These are phyloP conservation scores for Nesometra sesokonis DNA, from an alignment of 35 echinoderm and acorn worm species.

Conservation along the genomic window DNA sequence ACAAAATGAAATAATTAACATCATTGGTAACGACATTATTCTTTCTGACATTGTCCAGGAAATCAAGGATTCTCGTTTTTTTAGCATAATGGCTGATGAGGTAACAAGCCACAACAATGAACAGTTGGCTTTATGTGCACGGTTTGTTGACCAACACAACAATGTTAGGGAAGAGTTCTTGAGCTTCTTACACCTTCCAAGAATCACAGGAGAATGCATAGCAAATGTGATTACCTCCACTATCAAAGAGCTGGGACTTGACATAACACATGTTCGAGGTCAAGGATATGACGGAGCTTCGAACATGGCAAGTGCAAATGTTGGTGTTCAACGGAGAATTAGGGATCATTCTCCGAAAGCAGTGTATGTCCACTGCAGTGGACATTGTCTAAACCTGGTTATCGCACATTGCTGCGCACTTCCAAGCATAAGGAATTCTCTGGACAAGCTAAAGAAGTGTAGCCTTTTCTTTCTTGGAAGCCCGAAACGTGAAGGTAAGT, in stretches of 20 bases:
- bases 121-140: background rate
- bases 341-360: background rate
- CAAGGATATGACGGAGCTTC: conserved; percentile 1
- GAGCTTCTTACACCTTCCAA: background rate
- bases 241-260: background rate
- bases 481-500: background rate
- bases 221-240: background rate
- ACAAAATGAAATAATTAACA: background rate
- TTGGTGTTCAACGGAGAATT: background rate
- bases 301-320: background rate
- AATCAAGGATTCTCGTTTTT: background rate
- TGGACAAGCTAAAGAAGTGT: conserved; percentile 34
- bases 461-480: conserved; percentile 13
- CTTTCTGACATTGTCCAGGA: background rate
- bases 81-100: background rate
- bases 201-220: background rate
- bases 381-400: conserved; percentile 34
- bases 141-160: background rate
- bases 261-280: background rate
- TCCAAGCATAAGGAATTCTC: conserved; percentile 15
- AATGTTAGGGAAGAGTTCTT: background rate
- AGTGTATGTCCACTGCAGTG: background rate
- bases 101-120: background rate
- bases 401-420: conserved; percentile 19
- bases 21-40: conserved; percentile 4